Evolutionary conservation across 2,797 vertebrate genomes (phyloP).

Genomic region (Poecilia wingei): DNA sequence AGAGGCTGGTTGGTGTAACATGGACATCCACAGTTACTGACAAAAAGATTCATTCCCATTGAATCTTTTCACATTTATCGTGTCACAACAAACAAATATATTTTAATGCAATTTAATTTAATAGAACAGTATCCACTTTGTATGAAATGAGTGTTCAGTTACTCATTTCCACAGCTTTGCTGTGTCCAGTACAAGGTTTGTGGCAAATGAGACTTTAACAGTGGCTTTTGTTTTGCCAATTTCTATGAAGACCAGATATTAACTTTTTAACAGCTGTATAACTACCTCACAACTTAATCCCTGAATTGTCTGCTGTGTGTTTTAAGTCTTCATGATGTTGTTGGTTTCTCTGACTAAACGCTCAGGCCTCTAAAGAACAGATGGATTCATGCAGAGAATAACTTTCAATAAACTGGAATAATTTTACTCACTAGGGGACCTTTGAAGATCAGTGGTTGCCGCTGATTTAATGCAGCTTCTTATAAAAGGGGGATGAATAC

Average conservation of each 20-base stretch:
- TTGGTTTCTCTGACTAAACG: neutral
- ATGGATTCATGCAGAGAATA: neutral
- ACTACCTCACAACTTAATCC: neutral
- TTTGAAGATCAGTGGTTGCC: neutral
- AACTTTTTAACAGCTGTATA: neutral
- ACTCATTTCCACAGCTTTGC: neutral
- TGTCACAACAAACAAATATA: neutral
- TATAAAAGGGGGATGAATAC: neutral
- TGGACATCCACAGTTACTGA: conserved; percentile 33
- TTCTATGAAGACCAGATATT: neutral
- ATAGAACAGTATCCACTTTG: too few relatives aligned
- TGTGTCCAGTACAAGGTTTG: neutral
- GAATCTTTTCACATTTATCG: neutral
- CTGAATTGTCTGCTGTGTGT: neutral
- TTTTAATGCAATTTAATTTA: neutral
- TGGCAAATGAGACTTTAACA: neutral
- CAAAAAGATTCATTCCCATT: neutral
- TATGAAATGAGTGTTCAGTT: neutral
- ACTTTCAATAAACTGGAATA: neutral
- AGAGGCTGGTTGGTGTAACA: conserved; percentile 29
- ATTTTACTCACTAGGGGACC: neutral
- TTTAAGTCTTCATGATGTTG: neutral
- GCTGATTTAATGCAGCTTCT: neutral
- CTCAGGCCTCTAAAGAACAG: neutral
- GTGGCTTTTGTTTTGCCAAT: neutral